These are phyloP conservation scores for Cassiopea andromeda DNA, from an alignment of 30 jellyfish, hydroid and myxozoan genomes.

Conservation along the genomic window DNA sequence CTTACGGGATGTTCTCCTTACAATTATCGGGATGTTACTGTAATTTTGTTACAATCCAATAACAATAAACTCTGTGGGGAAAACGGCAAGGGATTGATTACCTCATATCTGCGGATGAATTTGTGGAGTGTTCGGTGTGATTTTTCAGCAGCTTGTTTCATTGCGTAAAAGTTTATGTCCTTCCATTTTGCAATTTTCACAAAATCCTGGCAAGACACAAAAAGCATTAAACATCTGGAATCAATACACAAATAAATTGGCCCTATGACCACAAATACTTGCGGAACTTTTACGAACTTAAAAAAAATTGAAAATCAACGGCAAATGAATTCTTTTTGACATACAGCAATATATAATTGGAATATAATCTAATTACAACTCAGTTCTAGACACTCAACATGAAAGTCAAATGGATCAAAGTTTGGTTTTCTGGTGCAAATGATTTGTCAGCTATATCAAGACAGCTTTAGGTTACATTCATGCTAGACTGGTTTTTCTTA, in stretches of 20 bases:
- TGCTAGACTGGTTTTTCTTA: too few species aligned
- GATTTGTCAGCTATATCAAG: background rate
- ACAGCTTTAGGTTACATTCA: too few species aligned
- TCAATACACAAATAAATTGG: background rate
- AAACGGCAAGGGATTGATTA: background rate
- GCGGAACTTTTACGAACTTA: background rate
- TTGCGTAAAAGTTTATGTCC: conserved; percentile 84
- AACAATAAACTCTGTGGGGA: too few species aligned
- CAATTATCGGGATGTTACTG: too few species aligned
- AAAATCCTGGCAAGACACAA: conserved; percentile 73
- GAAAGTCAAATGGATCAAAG: background rate
- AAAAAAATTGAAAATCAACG: background rate
- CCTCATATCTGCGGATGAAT: conserved; percentile 81
- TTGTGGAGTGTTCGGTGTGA: conserved; percentile 91
- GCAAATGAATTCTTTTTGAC: background rate
- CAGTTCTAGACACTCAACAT: background rate
- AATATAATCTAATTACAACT: background rate
- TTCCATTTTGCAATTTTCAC: conserved; percentile 96
- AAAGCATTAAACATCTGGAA: background rate
- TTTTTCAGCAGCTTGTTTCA: conserved; percentile 86
- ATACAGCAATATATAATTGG: background rate
- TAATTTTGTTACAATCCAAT: too few species aligned
- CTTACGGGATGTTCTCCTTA: too few species aligned
- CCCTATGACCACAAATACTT: background rate
- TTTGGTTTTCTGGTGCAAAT: background rate